These are phyloP conservation scores for Adelosebastes latens DNA, from an alignment of 2,797 vertebrate species.

Conservation along the genomic window DNA sequence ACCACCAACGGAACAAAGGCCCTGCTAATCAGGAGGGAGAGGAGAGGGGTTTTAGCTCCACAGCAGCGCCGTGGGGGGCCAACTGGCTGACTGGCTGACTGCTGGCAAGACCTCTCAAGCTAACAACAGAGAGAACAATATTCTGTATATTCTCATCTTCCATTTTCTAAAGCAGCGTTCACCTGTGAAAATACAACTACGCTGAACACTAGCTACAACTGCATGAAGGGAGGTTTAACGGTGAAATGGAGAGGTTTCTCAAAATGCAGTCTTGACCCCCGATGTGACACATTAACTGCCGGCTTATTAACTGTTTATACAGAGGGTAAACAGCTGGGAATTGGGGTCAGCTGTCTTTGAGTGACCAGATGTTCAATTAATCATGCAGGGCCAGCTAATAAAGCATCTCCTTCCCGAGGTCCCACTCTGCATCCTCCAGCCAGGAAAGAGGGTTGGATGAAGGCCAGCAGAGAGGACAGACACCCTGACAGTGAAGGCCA, in stretches of 20 bases:
- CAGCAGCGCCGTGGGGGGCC: constrained; percentile 49
- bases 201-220: not conserved
- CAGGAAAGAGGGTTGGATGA: constrained; percentile 61
- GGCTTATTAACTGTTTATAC: constrained; percentile 74
- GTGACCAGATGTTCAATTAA: constrained; percentile 83
- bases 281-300: constrained; percentile 53
- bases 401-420: constrained; percentile 73
- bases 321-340: constrained; percentile 78
- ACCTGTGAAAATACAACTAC: constrained; percentile 42
- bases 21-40: constrained; percentile 69
- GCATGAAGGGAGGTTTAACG: constrained; percentile 5
- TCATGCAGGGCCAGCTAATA: constrained; percentile 76
- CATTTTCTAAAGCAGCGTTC: constrained; percentile 38
- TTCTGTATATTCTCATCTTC: constrained; percentile 20
- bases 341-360: constrained; percentile 73
- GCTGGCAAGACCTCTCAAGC: constrained; percentile 41
- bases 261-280: constrained; percentile 45
- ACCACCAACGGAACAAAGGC: constrained; percentile 72
- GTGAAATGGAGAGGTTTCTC: constrained; percentile 22
- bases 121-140: constrained; percentile 41
- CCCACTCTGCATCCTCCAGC: constrained; percentile 56
- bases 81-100: constrained; percentile 35
- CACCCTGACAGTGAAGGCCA: constrained; percentile 62
- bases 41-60: constrained; percentile 60
- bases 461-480: constrained; percentile 64